These are phyloP conservation scores for Trichechus manatus DNA, from an alignment of 2,113 vertebrate species.

Conservation along the genomic window DNA sequence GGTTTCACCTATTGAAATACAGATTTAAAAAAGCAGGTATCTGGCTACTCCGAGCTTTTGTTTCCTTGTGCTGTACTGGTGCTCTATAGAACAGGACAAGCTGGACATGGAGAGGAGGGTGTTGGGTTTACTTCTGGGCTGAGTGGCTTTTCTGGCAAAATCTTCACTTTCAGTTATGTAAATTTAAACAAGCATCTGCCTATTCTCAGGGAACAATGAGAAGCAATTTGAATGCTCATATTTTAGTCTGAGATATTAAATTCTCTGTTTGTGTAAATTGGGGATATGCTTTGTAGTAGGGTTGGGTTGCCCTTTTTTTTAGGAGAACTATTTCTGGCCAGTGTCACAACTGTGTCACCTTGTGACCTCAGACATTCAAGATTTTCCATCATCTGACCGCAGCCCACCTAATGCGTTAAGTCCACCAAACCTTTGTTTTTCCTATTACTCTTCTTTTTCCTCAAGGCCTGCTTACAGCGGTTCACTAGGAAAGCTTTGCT, in stretches of 20 bases:
- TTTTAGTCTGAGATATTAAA: not conserved
- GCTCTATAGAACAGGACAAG: not conserved
- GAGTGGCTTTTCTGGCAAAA: not conserved
- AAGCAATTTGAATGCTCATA: not conserved
- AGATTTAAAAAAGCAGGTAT: not conserved
- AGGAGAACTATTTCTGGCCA: not conserved
- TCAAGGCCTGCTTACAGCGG: not conserved
- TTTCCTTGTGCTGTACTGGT: not conserved
- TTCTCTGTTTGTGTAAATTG: not conserved
- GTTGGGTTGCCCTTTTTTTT: not conserved
- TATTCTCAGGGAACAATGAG: not conserved
- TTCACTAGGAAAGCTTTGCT: not conserved
- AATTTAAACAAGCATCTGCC: not conserved
- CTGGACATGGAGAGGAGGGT: not conserved
- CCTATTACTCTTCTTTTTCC: not conserved
- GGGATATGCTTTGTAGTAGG: not conserved
- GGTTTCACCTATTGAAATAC: not conserved
- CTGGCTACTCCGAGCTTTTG: not conserved
- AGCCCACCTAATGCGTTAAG: not conserved
- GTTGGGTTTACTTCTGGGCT: not conserved
- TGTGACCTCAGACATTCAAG: not conserved
- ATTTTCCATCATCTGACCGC: not conserved
- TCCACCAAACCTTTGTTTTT: not conserved
- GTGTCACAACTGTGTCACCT: not conserved
- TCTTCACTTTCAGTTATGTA: not conserved